These are phyloP conservation scores for Telmatochromis bifrenatus DNA, from an alignment of 2,113 vertebrate species.

Conservation along the genomic window DNA sequence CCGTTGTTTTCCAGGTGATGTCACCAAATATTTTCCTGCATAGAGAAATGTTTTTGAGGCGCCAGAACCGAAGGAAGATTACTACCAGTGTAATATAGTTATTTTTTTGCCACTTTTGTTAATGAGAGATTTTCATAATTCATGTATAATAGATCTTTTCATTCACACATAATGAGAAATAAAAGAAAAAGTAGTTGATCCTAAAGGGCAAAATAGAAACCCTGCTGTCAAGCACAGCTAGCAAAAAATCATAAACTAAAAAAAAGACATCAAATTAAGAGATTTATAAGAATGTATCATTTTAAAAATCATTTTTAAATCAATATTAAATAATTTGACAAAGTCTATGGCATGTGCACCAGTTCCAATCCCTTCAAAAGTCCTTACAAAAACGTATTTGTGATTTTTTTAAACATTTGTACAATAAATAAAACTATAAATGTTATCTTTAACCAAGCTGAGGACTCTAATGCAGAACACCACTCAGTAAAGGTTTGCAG, in stretches of 20 bases:
- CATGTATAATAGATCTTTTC: not conserved
- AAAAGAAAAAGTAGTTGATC: not conserved
- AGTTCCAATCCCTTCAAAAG: not conserved
- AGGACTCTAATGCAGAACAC: not conserved
- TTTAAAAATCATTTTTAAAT: fast-evolving
- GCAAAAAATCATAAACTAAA: not conserved
- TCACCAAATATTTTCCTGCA: not conserved
- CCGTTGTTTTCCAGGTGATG: not conserved
- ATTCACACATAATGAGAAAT: not conserved
- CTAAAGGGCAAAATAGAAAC: not conserved
- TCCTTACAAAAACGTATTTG: not conserved
- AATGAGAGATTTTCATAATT: not conserved
- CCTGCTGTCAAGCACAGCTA: not conserved
- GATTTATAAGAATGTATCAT: not conserved
- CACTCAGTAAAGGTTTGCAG: not conserved
- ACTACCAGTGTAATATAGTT: not conserved
- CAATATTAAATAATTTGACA: not conserved
- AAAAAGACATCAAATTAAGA: not conserved
- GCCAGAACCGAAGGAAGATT: not conserved
- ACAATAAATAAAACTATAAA: not conserved
- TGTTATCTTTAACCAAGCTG: not conserved
- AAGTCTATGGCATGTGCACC: fast-evolving
- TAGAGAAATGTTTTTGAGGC: not conserved
- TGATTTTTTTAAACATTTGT: not conserved
- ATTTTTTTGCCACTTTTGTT: not conserved